Base-by-base conservation (phyloP, 2,113 vertebrate species). In the Salminus brasiliensis region DNA sequence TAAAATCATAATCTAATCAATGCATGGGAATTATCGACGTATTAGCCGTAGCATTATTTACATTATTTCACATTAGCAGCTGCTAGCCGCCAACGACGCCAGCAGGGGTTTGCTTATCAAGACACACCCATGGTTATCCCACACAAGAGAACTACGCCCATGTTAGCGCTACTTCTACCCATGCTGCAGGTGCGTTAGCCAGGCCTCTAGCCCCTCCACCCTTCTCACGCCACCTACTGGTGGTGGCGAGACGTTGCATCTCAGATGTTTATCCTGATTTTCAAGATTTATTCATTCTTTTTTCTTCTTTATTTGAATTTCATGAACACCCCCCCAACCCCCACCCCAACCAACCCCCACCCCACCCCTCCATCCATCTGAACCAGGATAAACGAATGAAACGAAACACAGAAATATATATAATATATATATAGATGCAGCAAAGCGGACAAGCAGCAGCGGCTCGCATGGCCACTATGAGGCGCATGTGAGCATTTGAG, bases 261-360 rank as follows among this genome's bases (percentile, higher is more conserved):
- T 85, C 91, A 89, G 87, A 89, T 87, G 92, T 92, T 94, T 94
- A 94, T 93, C 92, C 93, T 92, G 91, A 89, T 71, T 72, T 72
- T 67, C 63, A 80, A 36, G 52, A 27, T 43, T 13, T 52, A 5
- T 55, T 6, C 62, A n/a, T 60, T 79, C 52, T 36, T 12, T 47
- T 5, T 9, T 10, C 6, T 18, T 63, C n/a, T n/a, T n/a, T n/a
- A n/a, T n/a, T n/a, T n/a, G 32, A 62, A 76, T 23, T 49, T 32
- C 5, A 78, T 53, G 49, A 47, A 4, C 16, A n/a, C n/a, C n/a
- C n/a, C n/a, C 2, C 2, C n/a, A 6, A n/a, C n/a, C 62, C 63
- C 72, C 65, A 59, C 53, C 55, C 21, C n/a, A n/a, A n/a, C n/a
- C n/a, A n/a, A n/a, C n/a, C 47, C 76, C 79, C 53, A 36, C 10